Evolutionary conservation across 2,888 invertebrate species (phyloP).

Genomic region (Eristalis intricaria): DNA sequence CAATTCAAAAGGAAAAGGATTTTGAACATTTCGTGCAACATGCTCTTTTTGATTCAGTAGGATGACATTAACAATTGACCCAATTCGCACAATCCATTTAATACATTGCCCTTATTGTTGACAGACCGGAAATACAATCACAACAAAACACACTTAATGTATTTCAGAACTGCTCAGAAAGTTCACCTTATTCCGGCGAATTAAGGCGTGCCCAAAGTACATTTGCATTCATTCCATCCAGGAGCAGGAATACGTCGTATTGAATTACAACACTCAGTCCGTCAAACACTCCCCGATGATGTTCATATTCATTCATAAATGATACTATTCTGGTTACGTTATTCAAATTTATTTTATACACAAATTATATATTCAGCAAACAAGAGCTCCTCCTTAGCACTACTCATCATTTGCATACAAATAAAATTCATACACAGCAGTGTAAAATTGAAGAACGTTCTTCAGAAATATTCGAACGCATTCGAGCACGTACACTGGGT

Average conservation of each 20-base stretch:
- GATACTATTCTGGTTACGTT: neutral
- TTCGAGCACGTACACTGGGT: conserved; percentile 47
- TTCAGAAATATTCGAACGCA: conserved; percentile 44
- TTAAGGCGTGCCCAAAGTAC: neutral
- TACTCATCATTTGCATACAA: neutral
- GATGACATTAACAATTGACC: too few species aligned
- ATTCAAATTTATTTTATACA: conserved; percentile 29
- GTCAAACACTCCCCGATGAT: neutral
- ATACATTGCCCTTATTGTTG: too few species aligned
- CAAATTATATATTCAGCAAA: conserved; percentile 54
- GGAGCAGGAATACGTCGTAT: neutral
- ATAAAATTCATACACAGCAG: neutral
- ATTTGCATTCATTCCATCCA: neutral
- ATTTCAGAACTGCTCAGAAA: neutral
- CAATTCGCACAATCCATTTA: too few species aligned
- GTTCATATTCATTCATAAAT: conserved; percentile 30
- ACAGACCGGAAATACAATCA: neutral
- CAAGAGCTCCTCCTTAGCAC: neutral
- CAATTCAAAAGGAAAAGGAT: too few species aligned
- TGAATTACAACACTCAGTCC: conserved; percentile 16
- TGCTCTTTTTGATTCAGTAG: too few species aligned
- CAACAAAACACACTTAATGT: neutral
- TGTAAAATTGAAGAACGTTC: neutral
- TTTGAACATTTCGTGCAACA: too few species aligned
- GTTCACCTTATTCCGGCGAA: neutral